Percentiles rank a stretch among this genome's conserved stretches.
Conservation (phyloP, 1,140 invertebrate species). For the Harpegnathos saltator region DNA sequence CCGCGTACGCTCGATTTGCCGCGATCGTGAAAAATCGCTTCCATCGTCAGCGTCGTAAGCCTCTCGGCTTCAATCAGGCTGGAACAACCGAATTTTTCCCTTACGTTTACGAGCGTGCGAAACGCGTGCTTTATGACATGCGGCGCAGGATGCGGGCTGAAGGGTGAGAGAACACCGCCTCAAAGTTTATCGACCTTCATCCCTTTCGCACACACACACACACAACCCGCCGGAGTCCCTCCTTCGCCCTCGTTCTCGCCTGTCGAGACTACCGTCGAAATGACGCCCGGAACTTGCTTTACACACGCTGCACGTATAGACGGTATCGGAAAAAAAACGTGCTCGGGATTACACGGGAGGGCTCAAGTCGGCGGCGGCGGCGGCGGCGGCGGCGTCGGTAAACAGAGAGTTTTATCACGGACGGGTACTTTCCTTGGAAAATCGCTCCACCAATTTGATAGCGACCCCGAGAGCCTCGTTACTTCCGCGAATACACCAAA, state of each 20-base stretch:
- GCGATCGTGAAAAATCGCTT: background rate
- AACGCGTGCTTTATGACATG: slow-evolving; percentile 40
- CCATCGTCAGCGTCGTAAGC: background rate
- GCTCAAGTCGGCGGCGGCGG: slow-evolving; percentile 54
- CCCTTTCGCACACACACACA: slow-evolving; percentile 49
- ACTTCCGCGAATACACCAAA: slow-evolving; percentile 20
- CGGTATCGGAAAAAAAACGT: slow-evolving; percentile 61
- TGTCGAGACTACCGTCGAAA: slow-evolving; percentile 30
- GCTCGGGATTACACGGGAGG: slow-evolving; percentile 49
- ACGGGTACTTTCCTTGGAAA: slow-evolving; percentile 48
- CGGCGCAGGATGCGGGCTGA: background rate
- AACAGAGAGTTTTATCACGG: slow-evolving; percentile 62
- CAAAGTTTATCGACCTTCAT: slow-evolving; percentile 53
- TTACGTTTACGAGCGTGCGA: slow-evolving; percentile 28
- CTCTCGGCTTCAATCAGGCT: background rate
- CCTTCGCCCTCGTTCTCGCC: background rate
- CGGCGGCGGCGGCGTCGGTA: slow-evolving; percentile 58
- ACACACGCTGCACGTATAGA: slow-evolving; percentile 57
- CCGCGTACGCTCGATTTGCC: background rate
- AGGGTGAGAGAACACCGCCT: slow-evolving; percentile 43
- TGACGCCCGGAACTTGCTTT: slow-evolving; percentile 59
- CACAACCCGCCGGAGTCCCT: background rate
- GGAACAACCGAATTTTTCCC: background rate
- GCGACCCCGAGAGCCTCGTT: slow-evolving; percentile 38
- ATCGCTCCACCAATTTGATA: slow-evolving; percentile 58